Base-by-base conservation (phyloP, 2,888 invertebrate genomes). In the Dryobotodes eremita region DNA sequence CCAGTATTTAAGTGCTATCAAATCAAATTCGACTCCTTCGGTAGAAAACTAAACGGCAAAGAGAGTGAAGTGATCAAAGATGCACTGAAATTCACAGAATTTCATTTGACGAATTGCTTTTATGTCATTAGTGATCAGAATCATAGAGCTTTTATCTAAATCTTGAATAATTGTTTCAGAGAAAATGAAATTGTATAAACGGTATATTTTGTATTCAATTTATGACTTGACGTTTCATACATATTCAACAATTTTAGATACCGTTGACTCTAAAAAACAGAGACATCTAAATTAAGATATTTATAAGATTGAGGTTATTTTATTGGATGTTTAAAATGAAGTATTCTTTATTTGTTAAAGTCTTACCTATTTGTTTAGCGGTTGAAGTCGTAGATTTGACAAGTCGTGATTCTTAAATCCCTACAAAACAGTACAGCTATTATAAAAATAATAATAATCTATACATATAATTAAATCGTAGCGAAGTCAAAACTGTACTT, bases 121-220 rank as follows among this genome's bases (percentile, higher is more conserved):
- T 17, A 42, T 36, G 55, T 26, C 20, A 57, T 50, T 36, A 72
- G 20, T 50, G 23, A 59, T 74, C 42, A 23, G 11, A 46, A 57
- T 68, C 70, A n/a, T 62, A 42, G 8, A 55, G 23, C 68, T 69
- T 68, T 31, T 26, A 72, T 57, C 26, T n/a, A 46, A n/a, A 55
- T 61, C 13, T 26, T 23, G 62, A 59, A 57, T 50, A 65, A 70
- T 71, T 83, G 7, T 76, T 69, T 8, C 42, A 61, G 13, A 55
- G 26, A 78, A 76, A 65, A 57, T 65, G 2, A 2, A 46, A 20
- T 74, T 82, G 50, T 77, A 53, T 77, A 66, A 59, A 77, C 46
- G n/a, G 17, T 79, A 50, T 36, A 69, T 53, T 76, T 81, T 62
- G 48, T 53, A 76, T 80, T 82, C n/a, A 80, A 76, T 76, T 82